Evolutionary conservation across 2,797 vertebrate genomes (phyloP).

Genomic region (Hyperoplus lanceolatus): DNA sequence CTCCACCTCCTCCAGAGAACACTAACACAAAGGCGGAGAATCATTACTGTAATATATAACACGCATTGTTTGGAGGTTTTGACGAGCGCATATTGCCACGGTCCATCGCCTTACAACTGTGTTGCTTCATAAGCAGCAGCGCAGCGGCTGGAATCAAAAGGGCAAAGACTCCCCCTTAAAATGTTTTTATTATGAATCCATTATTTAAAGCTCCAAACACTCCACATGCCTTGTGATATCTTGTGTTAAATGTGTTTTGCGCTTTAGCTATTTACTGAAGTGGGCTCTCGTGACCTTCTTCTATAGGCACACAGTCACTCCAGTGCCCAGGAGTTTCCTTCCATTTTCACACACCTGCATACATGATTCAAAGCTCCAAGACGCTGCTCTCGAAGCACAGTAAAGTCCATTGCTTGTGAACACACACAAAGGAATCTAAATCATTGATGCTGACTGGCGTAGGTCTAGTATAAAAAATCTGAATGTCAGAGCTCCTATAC

Average conservation of each 20-base stretch:
- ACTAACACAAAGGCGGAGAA: slow-evolving; percentile 32
- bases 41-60: slow-evolving; percentile 56
- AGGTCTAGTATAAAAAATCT: too few species aligned
- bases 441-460: too few species aligned
- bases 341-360: slow-evolving; percentile 17
- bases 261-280: slow-evolving; percentile 2
- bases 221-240: not conserved
- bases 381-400: too few species aligned
- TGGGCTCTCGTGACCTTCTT: slow-evolving; percentile 11
- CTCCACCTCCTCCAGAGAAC: slow-evolving; percentile 30
- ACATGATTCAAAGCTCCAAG: slow-evolving; percentile 8
- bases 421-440: too few species aligned
- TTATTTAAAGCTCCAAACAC: slow-evolving; percentile 28
- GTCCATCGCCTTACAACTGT: slow-evolving; percentile 14
- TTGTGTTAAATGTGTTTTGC: not conserved
- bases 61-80: slow-evolving; percentile 36
- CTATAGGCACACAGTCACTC: not conserved
- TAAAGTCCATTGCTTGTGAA: too few species aligned
- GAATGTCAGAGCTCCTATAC: too few species aligned
- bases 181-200: slow-evolving; percentile 35
- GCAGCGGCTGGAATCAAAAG: slow-evolving; percentile 11
- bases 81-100: slow-evolving; percentile 16
- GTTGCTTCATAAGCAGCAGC: not conserved
- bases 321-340: not conserved
- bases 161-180: slow-evolving; percentile 1